Evolutionary conservation across 2,113 vertebrate genomes (phyloP), one percentile per base, ranked within the genome.

Genomic region (Vidua macroura): DNA sequence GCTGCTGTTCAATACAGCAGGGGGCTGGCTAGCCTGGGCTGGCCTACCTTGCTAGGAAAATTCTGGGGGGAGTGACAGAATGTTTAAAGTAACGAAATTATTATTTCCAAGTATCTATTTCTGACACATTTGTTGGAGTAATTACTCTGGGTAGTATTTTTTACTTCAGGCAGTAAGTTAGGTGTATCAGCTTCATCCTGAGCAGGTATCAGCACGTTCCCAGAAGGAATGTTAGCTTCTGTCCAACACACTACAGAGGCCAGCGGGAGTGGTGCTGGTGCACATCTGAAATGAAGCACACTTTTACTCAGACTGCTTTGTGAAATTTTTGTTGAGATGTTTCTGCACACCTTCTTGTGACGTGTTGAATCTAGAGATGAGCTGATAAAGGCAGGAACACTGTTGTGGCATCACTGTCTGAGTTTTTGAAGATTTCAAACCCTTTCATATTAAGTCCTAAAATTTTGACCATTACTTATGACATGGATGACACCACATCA

Each of bases 401-500:
- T 30, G 6, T 22, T 73, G 17, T 49, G 31, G 17, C 48, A 31
- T 12, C n/a, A 24, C 20, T 44, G 10, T 11, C 21, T 49, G 24
- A 76, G 41, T 22, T 84, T 84, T 33, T 62, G 10, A 76, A 48
- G 31, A 77, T 44, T 72, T 43, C 39, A 81, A 31, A 37, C 2
- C 15, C 31, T 22, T 75, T 24, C 33, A 2, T 14, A 24, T 28
- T 44, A 60, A 70, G 24, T 24, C 33, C 48, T 60, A 33, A 33
- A 49, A 24, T 55, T 59, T 39, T 35, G 31, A 44, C 17, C 10
- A 22, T 33, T 21, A 33, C 15, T 82, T 63, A 15, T 14, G 46
- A 68, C 21, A 73, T 7, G 31, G 25, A 52, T 48, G 21, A n/a
- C 12, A 30, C 3, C 0, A 0, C n/a, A 43, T 16, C 17, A 7